phyloP scores from a whole-genome alignment of 2,113 vertebrate species.

The Galbula dea region DNA sequence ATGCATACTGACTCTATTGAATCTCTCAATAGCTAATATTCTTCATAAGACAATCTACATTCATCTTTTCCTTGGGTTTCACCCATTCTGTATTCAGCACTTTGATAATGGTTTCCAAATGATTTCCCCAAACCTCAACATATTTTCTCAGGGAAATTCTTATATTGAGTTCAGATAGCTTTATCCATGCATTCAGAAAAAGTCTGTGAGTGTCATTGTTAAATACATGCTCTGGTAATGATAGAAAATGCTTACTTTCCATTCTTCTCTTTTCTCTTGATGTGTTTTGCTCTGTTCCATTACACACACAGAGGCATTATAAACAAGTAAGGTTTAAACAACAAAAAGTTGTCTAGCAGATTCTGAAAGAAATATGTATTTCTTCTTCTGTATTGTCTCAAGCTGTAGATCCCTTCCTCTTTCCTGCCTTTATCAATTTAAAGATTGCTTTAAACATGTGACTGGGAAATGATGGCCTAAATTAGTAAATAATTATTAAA shows the following conservation, averaged over 20 bases:
- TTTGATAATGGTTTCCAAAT: conserved; percentile 35
- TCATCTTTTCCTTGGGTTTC: neutral
- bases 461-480: neutral
- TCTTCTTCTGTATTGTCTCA: neutral
- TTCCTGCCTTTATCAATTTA: neutral
- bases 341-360: neutral
- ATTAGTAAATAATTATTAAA: too few relatives aligned
- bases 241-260: neutral
- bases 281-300: neutral
- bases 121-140: neutral
- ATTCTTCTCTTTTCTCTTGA: neutral
- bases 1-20: neutral
- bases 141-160: neutral
- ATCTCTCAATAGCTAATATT: neutral
- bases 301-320: fast-evolving
- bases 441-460: neutral
- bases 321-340: neutral
- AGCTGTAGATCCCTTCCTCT: neutral
- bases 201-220: neutral
- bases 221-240: neutral
- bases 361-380: neutral
- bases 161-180: neutral
- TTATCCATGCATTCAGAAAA: neutral
- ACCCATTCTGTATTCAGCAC: neutral
- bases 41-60: neutral